phyloP scores from a whole-genome alignment of 2,113 vertebrate genomes.

The Holacanthus passer region DNA sequence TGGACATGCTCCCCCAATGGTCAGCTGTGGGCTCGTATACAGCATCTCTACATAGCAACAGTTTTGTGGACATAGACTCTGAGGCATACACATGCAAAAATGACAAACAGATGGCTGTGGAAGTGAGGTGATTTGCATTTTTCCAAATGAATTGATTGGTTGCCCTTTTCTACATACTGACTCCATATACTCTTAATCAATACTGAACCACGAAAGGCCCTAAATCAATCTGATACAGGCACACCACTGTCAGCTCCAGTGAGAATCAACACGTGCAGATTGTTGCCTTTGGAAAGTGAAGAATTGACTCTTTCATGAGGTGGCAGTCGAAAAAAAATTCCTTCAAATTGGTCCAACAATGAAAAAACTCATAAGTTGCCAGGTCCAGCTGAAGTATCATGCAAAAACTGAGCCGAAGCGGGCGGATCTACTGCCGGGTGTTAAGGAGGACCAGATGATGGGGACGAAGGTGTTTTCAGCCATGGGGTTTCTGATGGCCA shows the following conservation, averaged over 20 bases:
- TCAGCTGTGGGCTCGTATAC: conserved; percentile 50
- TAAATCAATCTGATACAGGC: conserved; percentile 34
- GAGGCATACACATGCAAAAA: conserved; percentile 39
- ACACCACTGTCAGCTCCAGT: conserved; percentile 21
- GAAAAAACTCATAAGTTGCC: conserved; percentile 34
- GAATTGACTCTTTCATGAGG: conserved; percentile 66
- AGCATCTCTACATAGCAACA: conserved; percentile 56
- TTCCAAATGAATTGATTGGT: conserved; percentile 27
- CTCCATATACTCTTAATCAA: conserved; percentile 19
- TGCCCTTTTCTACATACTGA: conserved; percentile 24
- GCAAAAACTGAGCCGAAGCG: conserved; percentile 38
- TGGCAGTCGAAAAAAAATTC: conserved; percentile 44
- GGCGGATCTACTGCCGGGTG: conserved; percentile 45
- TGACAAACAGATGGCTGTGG: conserved; percentile 53
- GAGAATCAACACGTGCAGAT: conserved; percentile 57
- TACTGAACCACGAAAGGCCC: neutral
- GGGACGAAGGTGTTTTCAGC: conserved; percentile 53
- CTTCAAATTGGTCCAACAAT: conserved; percentile 63
- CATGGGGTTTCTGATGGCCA: conserved; percentile 50
- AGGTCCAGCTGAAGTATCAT: conserved; percentile 60
- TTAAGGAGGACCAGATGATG: conserved; percentile 78
- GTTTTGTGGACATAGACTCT: conserved; percentile 45
- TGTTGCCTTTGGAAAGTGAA: conserved; percentile 68
- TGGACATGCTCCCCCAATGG: conserved; percentile 37
- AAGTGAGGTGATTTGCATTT: conserved; percentile 26